Evolutionary conservation across 2,113 vertebrate genomes (phyloP).

Genomic region (Engystomops pustulosus): DNA sequence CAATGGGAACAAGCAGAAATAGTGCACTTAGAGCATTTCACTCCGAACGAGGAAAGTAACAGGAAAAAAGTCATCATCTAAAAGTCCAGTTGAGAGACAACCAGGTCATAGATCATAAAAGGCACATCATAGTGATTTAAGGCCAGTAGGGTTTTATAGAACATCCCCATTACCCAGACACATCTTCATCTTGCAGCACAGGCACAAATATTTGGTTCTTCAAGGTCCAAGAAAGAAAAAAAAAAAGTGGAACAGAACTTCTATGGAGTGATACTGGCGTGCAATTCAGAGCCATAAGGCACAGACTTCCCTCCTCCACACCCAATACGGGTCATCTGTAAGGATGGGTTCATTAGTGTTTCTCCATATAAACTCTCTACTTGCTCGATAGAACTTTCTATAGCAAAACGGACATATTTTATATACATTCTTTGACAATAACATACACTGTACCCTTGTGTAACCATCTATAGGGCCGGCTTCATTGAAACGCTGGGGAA

Average conservation of each 20-base stretch:
- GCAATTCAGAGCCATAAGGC: slow-evolving; percentile 39
- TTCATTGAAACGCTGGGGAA: too few relatives aligned
- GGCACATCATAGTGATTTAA: slow-evolving; percentile 89
- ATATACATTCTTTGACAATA: neutral
- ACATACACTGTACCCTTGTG: neutral
- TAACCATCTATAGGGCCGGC: neutral
- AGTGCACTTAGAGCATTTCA: neutral
- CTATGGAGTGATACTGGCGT: neutral
- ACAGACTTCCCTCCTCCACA: neutral
- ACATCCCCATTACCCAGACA: neutral
- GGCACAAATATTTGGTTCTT: neutral
- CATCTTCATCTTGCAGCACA: neutral
- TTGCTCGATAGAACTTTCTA: neutral
- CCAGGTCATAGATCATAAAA: slow-evolving; percentile 72
- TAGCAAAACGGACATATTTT: neutral
- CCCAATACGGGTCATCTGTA: neutral
- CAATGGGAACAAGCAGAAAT: neutral
- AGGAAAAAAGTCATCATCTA: neutral
- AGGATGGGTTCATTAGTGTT: neutral
- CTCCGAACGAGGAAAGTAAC: neutral
- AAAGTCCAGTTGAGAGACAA: slow-evolving; percentile 5
- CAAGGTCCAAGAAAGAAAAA: neutral
- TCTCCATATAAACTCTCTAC: neutral
- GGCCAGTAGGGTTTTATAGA: slow-evolving; percentile 76
- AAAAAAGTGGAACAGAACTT: too few relatives aligned